Evolutionary conservation across 2,888 invertebrate species (phyloP).

Genomic region (Dichetophora obliterata): DNA sequence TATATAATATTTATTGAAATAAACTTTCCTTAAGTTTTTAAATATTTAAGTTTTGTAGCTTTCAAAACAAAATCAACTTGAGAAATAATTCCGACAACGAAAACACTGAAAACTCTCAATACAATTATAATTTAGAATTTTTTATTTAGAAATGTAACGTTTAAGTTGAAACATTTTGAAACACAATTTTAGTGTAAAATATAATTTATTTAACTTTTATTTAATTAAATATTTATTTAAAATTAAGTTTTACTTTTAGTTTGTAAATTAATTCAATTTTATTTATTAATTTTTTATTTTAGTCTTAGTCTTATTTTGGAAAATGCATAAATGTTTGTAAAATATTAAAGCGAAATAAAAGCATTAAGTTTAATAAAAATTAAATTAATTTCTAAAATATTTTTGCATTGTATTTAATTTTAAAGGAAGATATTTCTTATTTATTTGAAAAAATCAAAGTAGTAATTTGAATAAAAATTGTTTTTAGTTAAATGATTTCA

Average conservation of each 20-base stretch:
- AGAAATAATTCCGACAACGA: conserved; percentile 26
- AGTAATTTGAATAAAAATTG: too few relatives aligned
- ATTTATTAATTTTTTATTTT: background rate
- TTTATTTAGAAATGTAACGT: too few relatives aligned
- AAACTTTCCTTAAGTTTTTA: too few relatives aligned
- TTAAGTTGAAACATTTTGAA: background rate
- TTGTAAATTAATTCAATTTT: background rate
- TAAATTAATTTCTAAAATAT: too few relatives aligned
- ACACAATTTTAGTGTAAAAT: background rate
- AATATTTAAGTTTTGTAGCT: too few relatives aligned
- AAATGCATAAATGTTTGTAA: conserved; percentile 16
- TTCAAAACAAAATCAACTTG: background rate
- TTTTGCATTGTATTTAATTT: too few relatives aligned
- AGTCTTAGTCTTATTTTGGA: background rate
- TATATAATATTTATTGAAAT: too few relatives aligned
- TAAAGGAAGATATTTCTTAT: too few relatives aligned
- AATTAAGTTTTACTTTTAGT: background rate
- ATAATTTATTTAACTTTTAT: background rate
- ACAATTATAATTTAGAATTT: too few relatives aligned
- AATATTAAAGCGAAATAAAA: conserved; percentile 19
- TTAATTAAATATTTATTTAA: background rate
- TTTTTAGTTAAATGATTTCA: too few relatives aligned
- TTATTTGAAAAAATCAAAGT: too few relatives aligned
- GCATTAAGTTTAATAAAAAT: conserved; percentile 12
- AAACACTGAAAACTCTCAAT: too few relatives aligned